Conservation (phyloP, 1,140 invertebrate species). For the Brachionus angularis region DNA sequence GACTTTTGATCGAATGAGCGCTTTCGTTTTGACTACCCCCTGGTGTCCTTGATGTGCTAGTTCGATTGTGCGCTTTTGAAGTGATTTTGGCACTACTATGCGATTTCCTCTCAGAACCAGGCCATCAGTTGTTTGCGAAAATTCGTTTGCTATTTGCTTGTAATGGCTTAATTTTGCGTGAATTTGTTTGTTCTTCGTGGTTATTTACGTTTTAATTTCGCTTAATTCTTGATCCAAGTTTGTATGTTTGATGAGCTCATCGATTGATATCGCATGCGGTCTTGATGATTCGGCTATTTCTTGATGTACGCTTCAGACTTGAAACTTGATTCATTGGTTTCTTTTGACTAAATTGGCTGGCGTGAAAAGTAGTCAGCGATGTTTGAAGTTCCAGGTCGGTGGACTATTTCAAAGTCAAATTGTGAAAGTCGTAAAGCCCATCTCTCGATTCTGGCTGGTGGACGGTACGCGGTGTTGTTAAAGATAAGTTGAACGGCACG, state of each 20-base stretch:
- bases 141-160: neutral
- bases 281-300: neutral
- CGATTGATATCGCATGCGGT: neutral
- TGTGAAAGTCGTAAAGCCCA: neutral
- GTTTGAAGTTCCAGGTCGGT: neutral
- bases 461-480: neutral
- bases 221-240: neutral
- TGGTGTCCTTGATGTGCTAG: neutral
- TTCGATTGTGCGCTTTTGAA: neutral
- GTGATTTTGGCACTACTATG: neutral
- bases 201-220: neutral
- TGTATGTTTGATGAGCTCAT: neutral
- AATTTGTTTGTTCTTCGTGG: neutral
- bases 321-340: too few species aligned
- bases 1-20: neutral
- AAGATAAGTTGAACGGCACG: conserved; percentile 7
- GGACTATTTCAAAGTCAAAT: conserved; percentile 9
- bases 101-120: neutral
- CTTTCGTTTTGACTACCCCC: conserved; percentile 6
- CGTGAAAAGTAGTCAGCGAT: neutral
- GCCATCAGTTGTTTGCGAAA: neutral
- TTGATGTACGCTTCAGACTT: neutral
- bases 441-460: neutral
- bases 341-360: too few species aligned
- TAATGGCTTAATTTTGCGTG: neutral